Percentiles rank a stretch among this genome's conserved stretches.
phyloP scores from a whole-genome alignment of 2,113 vertebrate species.

The Girardinichthys multiradiatus region DNA sequence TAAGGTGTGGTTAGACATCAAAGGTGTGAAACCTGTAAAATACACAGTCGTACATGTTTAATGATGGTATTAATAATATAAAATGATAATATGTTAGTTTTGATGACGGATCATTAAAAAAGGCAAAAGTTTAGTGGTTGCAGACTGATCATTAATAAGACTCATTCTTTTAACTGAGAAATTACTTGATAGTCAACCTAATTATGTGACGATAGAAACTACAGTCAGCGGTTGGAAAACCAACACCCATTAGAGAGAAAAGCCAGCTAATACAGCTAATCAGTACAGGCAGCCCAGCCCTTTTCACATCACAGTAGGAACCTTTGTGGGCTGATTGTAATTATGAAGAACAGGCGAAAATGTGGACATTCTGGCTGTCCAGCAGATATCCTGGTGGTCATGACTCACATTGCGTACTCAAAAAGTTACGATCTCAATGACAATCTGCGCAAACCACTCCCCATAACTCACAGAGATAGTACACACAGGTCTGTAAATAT shows the following conservation, averaged over 20 bases:
- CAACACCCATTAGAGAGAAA: constrained; percentile 51
- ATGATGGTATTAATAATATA: background rate
- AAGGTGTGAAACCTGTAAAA: background rate
- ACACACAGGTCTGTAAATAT: too few species aligned
- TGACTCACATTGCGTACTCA: background rate
- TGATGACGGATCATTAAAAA: background rate
- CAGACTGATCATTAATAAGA: background rate
- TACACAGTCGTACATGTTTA: background rate
- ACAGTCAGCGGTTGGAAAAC: constrained; percentile 17
- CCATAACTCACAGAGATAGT: background rate
- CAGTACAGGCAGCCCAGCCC: constrained; percentile 23
- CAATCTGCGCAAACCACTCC: background rate
- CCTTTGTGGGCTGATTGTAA: background rate
- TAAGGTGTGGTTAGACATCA: background rate
- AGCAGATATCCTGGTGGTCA: too few species aligned
- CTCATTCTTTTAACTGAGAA: background rate
- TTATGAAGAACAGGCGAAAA: background rate
- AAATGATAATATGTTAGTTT: background rate
- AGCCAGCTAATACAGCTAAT: constrained; percentile 59
- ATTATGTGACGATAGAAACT: background rate
- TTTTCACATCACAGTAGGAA: constrained; percentile 31
- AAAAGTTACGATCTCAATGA: background rate
- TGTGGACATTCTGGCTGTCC: too few species aligned
- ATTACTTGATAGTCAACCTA: background rate
- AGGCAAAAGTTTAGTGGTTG: background rate